Evolutionary conservation across 2,113 vertebrate species (phyloP), one percentile per base, ranked within the genome.

Genomic region (Lutjanus erythropterus): DNA sequence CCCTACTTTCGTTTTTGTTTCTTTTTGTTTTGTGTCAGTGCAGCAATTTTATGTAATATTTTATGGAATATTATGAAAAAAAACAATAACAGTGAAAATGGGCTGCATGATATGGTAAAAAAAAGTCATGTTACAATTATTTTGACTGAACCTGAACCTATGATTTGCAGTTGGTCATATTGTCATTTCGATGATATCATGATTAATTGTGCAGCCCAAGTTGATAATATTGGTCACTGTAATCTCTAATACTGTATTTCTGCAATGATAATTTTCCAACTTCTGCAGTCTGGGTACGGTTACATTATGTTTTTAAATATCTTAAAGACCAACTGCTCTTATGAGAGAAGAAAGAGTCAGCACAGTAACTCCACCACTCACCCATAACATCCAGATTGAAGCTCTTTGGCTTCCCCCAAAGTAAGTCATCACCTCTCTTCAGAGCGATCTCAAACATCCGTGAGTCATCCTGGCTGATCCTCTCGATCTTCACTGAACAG

Each of bases 401-500:
- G 19, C 29, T 61, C 19, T 6, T 83, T 21, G 88, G 42, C 44
- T 50, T 88, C 14, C 86, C 88, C 94, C 94, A 95, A 8, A 76
- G 42, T 25, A 72, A 47, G 9, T 88, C 85, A 15, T 69, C 87
- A 0, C 21, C 71, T 49, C 52, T 87, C 84, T 92, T 95, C 44
- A 95, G 65, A 59, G 91, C 60, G 1, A 95, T 50, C 71, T 94
- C 90, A 59, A 93, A 94, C 5, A 23, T 7, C 47, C 46, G 67
- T 0, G 90, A 61, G 56, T 96, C 95, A 8, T 89, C 73, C 19
- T 9, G 66, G 1, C 70, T 86, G 53, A 96, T 71, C 5, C 67
- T 56, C 11, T 87, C 80, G 0, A 96, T 87, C 85, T 65, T 93
- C 80, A 96, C 71, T 0, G 95, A 95, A 71, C 96, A 96, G 90